Percentiles rank a stretch among this genome's conserved stretches.
Conservation (phyloP, 2,113 vertebrate species). For the Chaetorhynchus papuensis region DNA sequence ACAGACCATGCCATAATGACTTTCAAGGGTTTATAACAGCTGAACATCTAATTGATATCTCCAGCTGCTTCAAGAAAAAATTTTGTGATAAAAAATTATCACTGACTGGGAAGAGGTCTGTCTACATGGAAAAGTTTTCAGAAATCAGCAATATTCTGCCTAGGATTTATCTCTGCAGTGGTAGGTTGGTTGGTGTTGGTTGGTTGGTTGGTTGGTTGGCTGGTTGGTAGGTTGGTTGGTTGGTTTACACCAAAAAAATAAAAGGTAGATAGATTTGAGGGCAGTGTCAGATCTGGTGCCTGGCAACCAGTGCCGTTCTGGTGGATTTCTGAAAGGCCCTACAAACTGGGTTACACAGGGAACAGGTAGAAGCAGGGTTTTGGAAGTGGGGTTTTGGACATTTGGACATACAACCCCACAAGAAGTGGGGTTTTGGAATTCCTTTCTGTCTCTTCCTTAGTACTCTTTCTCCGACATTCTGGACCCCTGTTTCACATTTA, state of each 20-base stretch:
- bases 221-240: not conserved
- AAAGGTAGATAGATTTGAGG: not conserved
- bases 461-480: not conserved
- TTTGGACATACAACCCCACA: not conserved
- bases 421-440: not conserved
- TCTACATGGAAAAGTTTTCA: not conserved
- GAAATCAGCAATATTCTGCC: not conserved
- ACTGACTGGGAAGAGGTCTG: not conserved
- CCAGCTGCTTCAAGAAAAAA: not conserved
- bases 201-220: not conserved
- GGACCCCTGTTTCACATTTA: not conserved
- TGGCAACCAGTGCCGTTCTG: not conserved
- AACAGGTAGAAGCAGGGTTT: not conserved
- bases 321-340: not conserved
- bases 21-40: not conserved
- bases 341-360: not conserved
- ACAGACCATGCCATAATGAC: not conserved
- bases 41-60: not conserved
- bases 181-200: not conserved
- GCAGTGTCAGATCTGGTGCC: not conserved
- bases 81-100: not conserved
- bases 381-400: not conserved
- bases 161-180: not conserved
- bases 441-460: not conserved
- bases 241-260: not conserved